Conservation (phyloP, 2,888 invertebrate species). For the Pachydiplax longipennis region DNA sequence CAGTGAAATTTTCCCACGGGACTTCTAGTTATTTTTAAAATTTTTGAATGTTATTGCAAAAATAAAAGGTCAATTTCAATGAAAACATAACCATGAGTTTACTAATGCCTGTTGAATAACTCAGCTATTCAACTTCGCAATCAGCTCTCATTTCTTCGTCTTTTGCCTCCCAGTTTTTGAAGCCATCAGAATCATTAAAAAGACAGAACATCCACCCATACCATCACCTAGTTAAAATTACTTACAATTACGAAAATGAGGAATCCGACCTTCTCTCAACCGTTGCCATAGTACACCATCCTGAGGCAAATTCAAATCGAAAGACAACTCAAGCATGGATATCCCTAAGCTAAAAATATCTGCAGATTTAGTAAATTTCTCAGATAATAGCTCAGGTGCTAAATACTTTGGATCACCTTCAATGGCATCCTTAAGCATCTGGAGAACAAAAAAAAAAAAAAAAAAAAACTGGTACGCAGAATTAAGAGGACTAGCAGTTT, state of each 20-base stretch:
- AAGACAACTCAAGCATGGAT: slow-evolving; percentile 73
- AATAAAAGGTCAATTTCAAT: too few species aligned
- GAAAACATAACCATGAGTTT: too few species aligned
- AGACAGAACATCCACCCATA: too few species aligned
- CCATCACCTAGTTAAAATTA: neutral
- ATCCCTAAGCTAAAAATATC: slow-evolving; percentile 80
- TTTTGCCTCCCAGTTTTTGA: too few species aligned
- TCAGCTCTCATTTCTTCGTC: too few species aligned
- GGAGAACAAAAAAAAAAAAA: slow-evolving; percentile 55
- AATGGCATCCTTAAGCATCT: slow-evolving; percentile 64
- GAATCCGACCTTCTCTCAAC: slow-evolving; percentile 66
- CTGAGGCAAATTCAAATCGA: slow-evolving; percentile 73
- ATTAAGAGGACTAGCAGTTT: slow-evolving; percentile 2
- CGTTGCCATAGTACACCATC: slow-evolving; percentile 75
- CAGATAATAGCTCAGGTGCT: slow-evolving; percentile 74
- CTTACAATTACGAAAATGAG: slow-evolving; percentile 61
- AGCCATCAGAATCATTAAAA: too few species aligned
- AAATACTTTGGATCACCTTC: slow-evolving; percentile 82
- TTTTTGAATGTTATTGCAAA: too few species aligned
- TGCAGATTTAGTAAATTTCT: slow-evolving; percentile 71
- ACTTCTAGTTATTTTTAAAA: too few species aligned
- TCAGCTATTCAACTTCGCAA: too few species aligned
- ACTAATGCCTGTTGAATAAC: too few species aligned
- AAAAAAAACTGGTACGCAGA: slow-evolving; percentile 19
- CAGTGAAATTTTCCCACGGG: too few species aligned